These are phyloP conservation scores for Aspidiotus destructor DNA, from an alignment of 2,888 invertebrate genomes.

Conservation along the genomic window DNA sequence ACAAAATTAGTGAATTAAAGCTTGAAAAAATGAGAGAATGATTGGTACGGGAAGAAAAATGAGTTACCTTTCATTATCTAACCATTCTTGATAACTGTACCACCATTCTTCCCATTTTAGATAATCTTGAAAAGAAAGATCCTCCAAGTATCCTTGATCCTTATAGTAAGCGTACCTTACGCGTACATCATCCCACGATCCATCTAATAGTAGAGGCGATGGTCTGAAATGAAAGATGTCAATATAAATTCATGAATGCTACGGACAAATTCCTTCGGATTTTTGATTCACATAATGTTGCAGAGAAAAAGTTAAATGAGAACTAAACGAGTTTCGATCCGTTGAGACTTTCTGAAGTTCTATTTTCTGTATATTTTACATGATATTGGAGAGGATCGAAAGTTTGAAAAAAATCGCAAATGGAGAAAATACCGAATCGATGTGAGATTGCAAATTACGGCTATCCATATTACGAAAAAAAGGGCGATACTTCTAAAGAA, in stretches of 20 bases:
- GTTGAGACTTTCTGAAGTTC: too few relatives aligned
- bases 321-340: too few relatives aligned
- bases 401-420: too few relatives aligned
- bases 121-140: slow-evolving; percentile 69
- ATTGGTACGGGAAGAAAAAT: neutral
- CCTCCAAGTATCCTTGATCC: slow-evolving; percentile 72
- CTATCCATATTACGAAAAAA: too few relatives aligned
- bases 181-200: slow-evolving; percentile 75
- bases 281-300: too few relatives aligned
- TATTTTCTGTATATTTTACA: too few relatives aligned
- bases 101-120: slow-evolving; percentile 93
- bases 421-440: too few relatives aligned
- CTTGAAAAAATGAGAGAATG: neutral
- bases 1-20: neutral
- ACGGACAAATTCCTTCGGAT: neutral
- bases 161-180: slow-evolving; percentile 83
- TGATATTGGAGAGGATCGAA: too few relatives aligned
- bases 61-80: slow-evolving; percentile 61
- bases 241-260: neutral
- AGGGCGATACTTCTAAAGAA: too few relatives aligned
- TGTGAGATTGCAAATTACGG: too few relatives aligned
- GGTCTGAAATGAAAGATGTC: slow-evolving; percentile 22
- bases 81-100: slow-evolving; percentile 86
- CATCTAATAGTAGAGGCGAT: slow-evolving; percentile 40
- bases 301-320: too few relatives aligned